Base-by-base conservation (phyloP, 2,113 vertebrate genomes). In the Podilymbus podiceps region DNA sequence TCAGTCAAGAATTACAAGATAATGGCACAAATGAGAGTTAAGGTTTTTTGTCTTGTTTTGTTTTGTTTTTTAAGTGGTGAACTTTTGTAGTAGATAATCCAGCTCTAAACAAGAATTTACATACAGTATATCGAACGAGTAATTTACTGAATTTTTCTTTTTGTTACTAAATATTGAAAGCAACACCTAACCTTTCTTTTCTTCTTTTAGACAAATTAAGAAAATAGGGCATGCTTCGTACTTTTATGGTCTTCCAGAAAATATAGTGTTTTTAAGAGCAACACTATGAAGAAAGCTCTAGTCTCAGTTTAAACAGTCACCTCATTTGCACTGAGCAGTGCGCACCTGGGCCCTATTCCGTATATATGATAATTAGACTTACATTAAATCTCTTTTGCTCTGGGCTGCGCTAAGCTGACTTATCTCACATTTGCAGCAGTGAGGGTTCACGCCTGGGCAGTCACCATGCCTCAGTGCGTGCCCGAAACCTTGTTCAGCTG, bases 341-440 rank as follows among this genome's bases (percentile, higher is more conserved):
- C 44, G 55, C 76, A 87, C 30, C 47, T 84, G 68, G 23, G 21
- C 52, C 60, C 60, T 78, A 30, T 38, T 63, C 93, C 3, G 1
- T 52, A 44, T 18, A 44, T 18, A 52, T 1, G 15, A 40, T 77
- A 86, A 87, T 2, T 89, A 80, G 64, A 75, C 90, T 89, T 59
- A 94, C 56, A 81, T 55, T 59, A 67, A 95, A 91, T 68, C 81
- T 78, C 76, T 94, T 71, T 64, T 68, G 80, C 87, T 82, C 73
- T 38, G 24, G 93, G 73, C 68, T 63, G n/a, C 1, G 9, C 80
- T 95, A 86, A 90, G 64, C 76, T 84, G 93, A 49, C 47, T 95
- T 95, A 92, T 91, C 95, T 92, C 91, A 69, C 86, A 64, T 71
- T 88, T 90, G 80, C 95, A 97, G 93, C 91, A 89, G 76, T 23